Base-by-base conservation (phyloP, 2,888 invertebrate species). In the Macrophya annulata region DNA sequence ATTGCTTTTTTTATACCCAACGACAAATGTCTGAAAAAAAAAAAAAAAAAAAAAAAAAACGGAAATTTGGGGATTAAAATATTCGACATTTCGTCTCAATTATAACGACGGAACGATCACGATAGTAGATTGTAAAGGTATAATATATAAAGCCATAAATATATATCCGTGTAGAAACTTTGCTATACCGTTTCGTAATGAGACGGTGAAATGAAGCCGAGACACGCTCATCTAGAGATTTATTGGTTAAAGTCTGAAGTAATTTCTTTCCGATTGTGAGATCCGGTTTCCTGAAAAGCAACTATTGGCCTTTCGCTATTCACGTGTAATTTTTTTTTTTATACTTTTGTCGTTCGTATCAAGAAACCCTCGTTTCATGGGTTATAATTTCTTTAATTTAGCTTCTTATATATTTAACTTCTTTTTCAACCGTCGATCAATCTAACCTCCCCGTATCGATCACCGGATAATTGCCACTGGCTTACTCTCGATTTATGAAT, bases 161-260 rank as follows among this genome's bases (percentile, higher is more conserved):
- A 76, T 76, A 76, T 76, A 25, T 12, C 43, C 31, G 31, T 31
- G 48, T 4, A 31, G 31, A 31, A 55, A 77, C 37, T 31, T 31
- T 31, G 31, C 31, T 77, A 85, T 85, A 85, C 86, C 87, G 84
- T 82, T 87, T 88, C 87, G 86, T 88, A 88, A 87, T 88, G 86
- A 87, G 82, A 84, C 71, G 84, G 62, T 62, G 40, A 68, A 68
- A 68, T 74, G 45, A 85, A 83, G 83, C 40, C 59, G 21, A 83
- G 77, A 77, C 68, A 76, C 76, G 77, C 68, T 81, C 81, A 59
- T 81, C 81, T 40, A 4, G 59, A 62, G 81, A 81, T 81, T 81
- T 81, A 81, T 81, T 43, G 81, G 81, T 43, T 62, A 21, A 40
- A 43, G 81, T 62, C n/a, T 51, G 43, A 43, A 62, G 81, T 62